phyloP scores from a whole-genome alignment of 2,797 vertebrate genomes.

The Phoeniculus purpureus region DNA sequence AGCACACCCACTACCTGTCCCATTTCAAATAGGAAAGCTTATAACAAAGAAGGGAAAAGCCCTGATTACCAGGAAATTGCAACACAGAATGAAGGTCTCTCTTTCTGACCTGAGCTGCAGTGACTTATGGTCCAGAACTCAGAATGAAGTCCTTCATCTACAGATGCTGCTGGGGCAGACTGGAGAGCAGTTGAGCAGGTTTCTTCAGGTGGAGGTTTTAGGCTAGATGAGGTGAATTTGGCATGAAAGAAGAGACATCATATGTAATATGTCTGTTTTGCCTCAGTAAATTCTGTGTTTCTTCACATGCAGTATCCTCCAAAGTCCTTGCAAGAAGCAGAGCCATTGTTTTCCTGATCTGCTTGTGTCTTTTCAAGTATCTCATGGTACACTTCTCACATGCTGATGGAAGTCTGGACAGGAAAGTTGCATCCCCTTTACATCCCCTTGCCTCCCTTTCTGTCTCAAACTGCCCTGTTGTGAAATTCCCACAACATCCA shows the following conservation, averaged over 20 bases:
- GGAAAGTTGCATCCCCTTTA: background rate
- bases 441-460: background rate
- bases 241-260: background rate
- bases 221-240: background rate
- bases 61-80: constrained; percentile 60
- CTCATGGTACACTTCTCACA: background rate
- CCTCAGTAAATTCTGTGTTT: background rate
- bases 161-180: background rate
- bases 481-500: background rate
- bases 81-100: constrained; percentile 2
- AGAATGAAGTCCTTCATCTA: background rate
- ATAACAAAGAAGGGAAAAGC: constrained; percentile 64
- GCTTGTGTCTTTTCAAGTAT: background rate
- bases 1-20: constrained; percentile 47
- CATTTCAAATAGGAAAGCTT: constrained; percentile 46
- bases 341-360: background rate
- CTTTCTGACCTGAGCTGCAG: background rate
- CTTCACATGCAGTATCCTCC: background rate
- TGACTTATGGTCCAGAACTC: background rate
- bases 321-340: background rate
- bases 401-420: background rate
- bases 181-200: background rate
- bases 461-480: background rate
- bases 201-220: background rate
- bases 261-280: background rate